A percentile compares a stretch with the other conserved stretches of the same genome.
These are phyloP conservation scores for Saccopteryx leptura DNA, from an alignment of 2,113 vertebrate species.

Conservation along the genomic window DNA sequence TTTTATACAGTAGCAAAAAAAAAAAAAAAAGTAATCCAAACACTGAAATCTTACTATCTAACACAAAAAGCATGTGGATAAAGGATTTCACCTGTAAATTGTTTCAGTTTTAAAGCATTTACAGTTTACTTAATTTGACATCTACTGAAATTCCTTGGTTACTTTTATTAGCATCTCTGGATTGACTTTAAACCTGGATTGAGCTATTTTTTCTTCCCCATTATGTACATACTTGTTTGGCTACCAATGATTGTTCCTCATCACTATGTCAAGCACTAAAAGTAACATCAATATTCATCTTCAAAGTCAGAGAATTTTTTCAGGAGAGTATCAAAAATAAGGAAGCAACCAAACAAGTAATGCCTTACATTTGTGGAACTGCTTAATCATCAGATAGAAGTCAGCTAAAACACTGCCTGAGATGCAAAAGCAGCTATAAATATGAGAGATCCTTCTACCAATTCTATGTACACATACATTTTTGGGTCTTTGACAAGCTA, in stretches of 20 bases:
- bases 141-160: neutral
- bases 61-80: conserved; percentile 9
- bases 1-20: conserved; percentile 8
- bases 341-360: neutral
- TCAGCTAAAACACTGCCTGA: conserved; percentile 16
- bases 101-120: conserved; percentile 31
- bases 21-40: neutral
- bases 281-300: neutral
- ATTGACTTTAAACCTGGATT: neutral
- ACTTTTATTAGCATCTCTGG: conserved; percentile 12
- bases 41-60: neutral
- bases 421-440: neutral
- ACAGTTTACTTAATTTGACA: neutral
- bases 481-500: neutral
- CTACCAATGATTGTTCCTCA: neutral
- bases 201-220: conserved; percentile 18
- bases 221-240: neutral
- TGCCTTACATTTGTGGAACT: neutral
- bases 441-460: neutral
- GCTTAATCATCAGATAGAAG: conserved; percentile 1
- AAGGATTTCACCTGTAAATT: neutral
- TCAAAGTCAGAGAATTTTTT: conserved; percentile 51
- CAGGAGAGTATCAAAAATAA: neutral
- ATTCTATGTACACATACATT: neutral
- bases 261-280: neutral